Conservation (phyloP, 2,888 invertebrate species). For the Heliconius cydno region DNA sequence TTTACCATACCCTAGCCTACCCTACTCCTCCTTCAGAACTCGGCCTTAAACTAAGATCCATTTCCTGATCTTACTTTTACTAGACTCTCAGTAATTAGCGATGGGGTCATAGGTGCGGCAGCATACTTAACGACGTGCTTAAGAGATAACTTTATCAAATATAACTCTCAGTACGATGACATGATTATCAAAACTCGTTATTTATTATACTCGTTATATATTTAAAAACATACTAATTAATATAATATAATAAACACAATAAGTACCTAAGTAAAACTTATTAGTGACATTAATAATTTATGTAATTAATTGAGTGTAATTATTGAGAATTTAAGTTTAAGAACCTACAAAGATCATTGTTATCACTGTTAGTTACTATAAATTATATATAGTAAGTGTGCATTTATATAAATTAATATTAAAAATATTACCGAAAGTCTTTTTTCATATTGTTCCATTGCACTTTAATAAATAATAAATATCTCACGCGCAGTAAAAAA, state of each 20-base stretch:
- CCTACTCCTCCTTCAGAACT: neutral
- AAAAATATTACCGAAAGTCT: conserved; percentile 39
- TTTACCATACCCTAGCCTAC: conserved; percentile 18
- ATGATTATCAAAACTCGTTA: conserved; percentile 14
- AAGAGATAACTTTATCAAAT: conserved; percentile 27
- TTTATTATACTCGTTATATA: neutral
- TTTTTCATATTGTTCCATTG: conserved; percentile 44
- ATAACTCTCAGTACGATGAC: conserved; percentile 8
- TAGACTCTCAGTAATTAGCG: neutral
- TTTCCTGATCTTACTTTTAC: conserved; percentile 15
- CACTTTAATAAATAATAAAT: neutral
- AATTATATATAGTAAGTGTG: neutral
- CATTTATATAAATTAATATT: neutral
- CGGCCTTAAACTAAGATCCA: conserved; percentile 18
- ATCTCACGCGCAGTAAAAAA: neutral
- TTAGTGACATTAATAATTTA: neutral
- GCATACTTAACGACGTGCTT: conserved; percentile 22
- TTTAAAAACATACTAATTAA: conserved; percentile 12
- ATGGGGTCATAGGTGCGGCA: conserved; percentile 16
- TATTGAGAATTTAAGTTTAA: neutral
- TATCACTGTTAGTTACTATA: too few relatives aligned
- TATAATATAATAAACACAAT: conserved; percentile 1
- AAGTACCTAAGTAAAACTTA: neutral
- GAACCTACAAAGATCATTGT: too few relatives aligned
- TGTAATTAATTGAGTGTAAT: neutral